Evolutionary conservation across 2,888 invertebrate species (phyloP).

Genomic region (Eucriotettix oculatus): DNA sequence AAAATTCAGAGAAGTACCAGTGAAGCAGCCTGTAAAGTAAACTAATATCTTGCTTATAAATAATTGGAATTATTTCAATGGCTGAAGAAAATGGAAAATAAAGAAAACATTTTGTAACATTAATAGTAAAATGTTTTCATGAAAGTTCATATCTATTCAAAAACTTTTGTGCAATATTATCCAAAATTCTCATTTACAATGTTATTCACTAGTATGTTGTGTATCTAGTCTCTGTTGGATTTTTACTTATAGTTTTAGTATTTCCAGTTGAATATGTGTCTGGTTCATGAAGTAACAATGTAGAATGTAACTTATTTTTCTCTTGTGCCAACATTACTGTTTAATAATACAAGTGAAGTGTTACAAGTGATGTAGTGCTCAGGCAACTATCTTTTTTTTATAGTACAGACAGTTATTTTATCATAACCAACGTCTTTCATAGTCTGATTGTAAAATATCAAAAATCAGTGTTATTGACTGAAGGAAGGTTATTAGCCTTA

Average conservation of each 20-base stretch:
- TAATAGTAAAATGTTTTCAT: background rate
- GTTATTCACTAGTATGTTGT: background rate
- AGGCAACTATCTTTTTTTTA: background rate
- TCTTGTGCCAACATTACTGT: background rate
- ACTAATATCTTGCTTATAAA: no score
- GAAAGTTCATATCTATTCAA: background rate
- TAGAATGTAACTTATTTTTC: background rate
- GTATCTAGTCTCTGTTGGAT: background rate
- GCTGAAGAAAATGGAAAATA: background rate
- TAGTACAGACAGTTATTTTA: background rate
- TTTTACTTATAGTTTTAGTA: background rate
- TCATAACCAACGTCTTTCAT: constrained; percentile 7
- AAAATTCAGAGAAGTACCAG: no score
- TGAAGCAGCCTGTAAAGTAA: no score
- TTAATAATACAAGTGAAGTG: background rate
- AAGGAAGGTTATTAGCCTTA: background rate
- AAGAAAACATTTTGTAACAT: background rate
- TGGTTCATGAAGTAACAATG: background rate
- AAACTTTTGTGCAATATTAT: background rate
- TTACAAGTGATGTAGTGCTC: background rate
- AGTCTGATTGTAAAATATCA: background rate
- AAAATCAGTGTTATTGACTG: background rate
- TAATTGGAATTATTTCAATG: no score
- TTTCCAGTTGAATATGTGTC: background rate
- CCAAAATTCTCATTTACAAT: background rate